Base-by-base conservation (phyloP, 1,140 invertebrate species). In the Microplitis demolitor region DNA sequence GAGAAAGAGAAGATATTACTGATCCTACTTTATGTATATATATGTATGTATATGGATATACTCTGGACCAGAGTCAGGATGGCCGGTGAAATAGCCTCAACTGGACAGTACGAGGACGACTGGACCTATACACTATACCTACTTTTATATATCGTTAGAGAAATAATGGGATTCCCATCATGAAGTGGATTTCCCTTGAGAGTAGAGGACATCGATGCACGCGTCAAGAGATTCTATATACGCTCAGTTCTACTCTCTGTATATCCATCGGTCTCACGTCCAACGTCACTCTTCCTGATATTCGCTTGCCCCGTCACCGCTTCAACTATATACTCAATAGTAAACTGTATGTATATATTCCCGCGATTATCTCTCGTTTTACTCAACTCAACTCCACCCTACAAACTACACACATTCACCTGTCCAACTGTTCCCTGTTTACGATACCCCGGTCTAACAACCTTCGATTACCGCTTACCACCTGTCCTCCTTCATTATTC, bases 161-260 rank as follows among this genome's bases (percentile, higher is more conserved):
- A 87, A 87, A 87, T 87, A 87, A 87, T 87, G 86, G 86, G 84
- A 87, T 87, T 87, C 85, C 85, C 84, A 87, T 87, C 86, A 87
- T 87, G 85, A 87, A 87, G 85, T 87, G 85, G 84, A 87, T 87
- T 87, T 87, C 85, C 86, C 85, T 80, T 66, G 85, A 83, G 86
- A 83, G 78, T 76, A 78, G 79, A 83, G 85, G 85, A 86, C 85
- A 86, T 86, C 84, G 83, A 86, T 86, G 84, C 84, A 85, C 83
- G 80, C 81, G 83, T 87, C 85, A 86, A 85, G 84, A 85, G 84
- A 83, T 85, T 80, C 84, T 84, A 81, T 79, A 76, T 79, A 50
- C 9, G 16, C 71, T 56, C 39, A 45, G 39, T 11, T 45, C 39
- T 45, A 11, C 39, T 62, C 34, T 74, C 79, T 75, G 74, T 79